Conservation (phyloP, 1,140 invertebrate species). For the Trigoniulus corallinus region DNA sequence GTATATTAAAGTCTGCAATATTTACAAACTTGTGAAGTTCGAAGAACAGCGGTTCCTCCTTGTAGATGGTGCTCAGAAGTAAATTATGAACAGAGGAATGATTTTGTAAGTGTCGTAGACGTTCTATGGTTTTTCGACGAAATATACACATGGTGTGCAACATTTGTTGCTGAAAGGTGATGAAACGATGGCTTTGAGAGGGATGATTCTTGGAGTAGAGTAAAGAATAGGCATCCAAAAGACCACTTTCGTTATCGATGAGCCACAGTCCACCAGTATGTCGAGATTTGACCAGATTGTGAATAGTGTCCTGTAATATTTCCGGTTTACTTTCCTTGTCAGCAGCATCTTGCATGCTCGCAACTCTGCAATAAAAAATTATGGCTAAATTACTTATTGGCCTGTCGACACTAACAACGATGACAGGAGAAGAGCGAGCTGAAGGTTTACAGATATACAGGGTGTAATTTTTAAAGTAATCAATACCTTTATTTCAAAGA, state of each 20-base stretch:
- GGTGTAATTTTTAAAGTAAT: too few species aligned
- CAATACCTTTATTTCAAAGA: too few species aligned
- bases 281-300: constrained; percentile 24
- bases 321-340: constrained; percentile 21
- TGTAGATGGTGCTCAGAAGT: constrained; percentile 11
- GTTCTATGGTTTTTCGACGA: constrained; percentile 19
- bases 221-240: constrained; percentile 26
- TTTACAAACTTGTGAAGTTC: too few species aligned
- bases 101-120: constrained; percentile 13
- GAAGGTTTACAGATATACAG: too few species aligned
- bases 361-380: constrained; percentile 21
- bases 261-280: constrained; percentile 24
- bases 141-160: constrained; percentile 26
- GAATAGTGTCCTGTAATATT: constrained; percentile 24
- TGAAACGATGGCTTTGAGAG: constrained; percentile 15
- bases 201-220: constrained; percentile 17
- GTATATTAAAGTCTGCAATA: constrained; percentile 5
- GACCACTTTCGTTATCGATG: constrained; percentile 30
- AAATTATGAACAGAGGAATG: constrained; percentile 8
- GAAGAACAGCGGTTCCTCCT: constrained; percentile 14
- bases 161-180: constrained; percentile 24
- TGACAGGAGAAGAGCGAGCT: too few species aligned
- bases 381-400: constrained; percentile 12
- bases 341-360: constrained; percentile 30
- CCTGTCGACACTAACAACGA: too few species aligned